Evolutionary conservation across 2,113 vertebrate species (phyloP).

Genomic region (Microcebus jonahi): DNA sequence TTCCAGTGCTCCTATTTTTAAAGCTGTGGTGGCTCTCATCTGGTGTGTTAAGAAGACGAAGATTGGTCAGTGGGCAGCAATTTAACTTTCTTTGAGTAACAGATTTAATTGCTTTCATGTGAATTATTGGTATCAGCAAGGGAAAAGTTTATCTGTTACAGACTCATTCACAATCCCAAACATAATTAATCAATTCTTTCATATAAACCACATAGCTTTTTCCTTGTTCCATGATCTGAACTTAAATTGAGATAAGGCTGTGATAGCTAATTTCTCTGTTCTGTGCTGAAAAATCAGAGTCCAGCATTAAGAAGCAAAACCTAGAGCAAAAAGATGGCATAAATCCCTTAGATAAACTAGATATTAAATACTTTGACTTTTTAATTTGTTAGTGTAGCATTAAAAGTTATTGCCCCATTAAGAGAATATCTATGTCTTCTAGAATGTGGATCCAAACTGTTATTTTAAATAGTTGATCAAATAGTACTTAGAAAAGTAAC

Average conservation of each 20-base stretch:
- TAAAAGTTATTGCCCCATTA: not conserved
- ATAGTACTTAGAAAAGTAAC: not conserved
- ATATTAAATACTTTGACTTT: not conserved
- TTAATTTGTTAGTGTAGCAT: slow-evolving; percentile 3
- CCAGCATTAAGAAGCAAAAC: slow-evolving; percentile 2
- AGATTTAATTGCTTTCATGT: slow-evolving; percentile 29
- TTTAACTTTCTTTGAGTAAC: not conserved
- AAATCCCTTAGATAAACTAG: not conserved
- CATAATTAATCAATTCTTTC: not conserved
- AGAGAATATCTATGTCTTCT: slow-evolving; percentile 35
- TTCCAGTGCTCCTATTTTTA: not conserved
- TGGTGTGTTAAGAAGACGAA: slow-evolving; percentile 13
- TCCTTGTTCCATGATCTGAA: not conserved
- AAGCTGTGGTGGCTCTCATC: not conserved
- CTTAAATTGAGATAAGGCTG: not conserved
- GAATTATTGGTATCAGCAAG: slow-evolving; percentile 37
- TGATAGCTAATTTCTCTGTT: not conserved
- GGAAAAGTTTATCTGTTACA: not conserved
- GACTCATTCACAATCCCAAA: slow-evolving; percentile 41
- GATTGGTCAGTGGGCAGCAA: not conserved
- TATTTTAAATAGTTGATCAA: slow-evolving; percentile 11
- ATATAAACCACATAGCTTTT: not conserved
- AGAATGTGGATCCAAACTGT: not conserved
- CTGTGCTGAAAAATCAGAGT: not conserved
- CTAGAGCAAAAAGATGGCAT: not conserved